Evolutionary conservation across 2,797 vertebrate genomes (phyloP), one percentile per base, ranked within the genome.

Genomic region (Hippoglossus hippoglossus): DNA sequence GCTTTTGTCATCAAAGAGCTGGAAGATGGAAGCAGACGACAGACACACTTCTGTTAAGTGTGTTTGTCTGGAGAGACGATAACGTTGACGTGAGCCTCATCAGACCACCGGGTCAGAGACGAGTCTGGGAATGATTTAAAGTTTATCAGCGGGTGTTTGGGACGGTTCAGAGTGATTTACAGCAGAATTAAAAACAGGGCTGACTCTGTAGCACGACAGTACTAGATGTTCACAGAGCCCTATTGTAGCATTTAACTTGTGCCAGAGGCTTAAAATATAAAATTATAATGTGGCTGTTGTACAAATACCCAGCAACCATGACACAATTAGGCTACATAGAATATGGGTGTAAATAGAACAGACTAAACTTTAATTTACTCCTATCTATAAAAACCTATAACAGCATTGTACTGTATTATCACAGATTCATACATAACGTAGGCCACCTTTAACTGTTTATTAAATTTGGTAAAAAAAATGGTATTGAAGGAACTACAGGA

Each of bases 21-120:
- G 21, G 18, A 73, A 71, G 51, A 63, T 16, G 41, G 41, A 79
- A 28, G 71, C 25, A 63, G 39, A 58, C 28, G 3, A 22, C 49
- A 74, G 51, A 76, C 22, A 73, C 67, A 66, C 13, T 18, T 12
- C 55, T 41, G 15, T 13, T 9, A 46, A 60, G 54, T 31, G 39
- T 28, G 63, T 74, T 73, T 70, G 26, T 79, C 53, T 65, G 69
- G 21, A 60, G 64, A 77, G 70, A 2, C 6, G 64, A 59, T 28
- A 52, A 67, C 0, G 52, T 49, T 46, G n/a, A 58, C 0, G 5
- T 36, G 16, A 36, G 47, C 63, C 67, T 26, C 3, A 2, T 66
- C n/a, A 39, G 77, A 79, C 75, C 81, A 81, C 72, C 63, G 26
- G 73, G 53, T 60, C 15, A 56, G 61, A 83, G 18, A 44, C 63